Evolutionary conservation across 2,888 invertebrate genomes (phyloP).

Genomic region (Blera fallax): DNA sequence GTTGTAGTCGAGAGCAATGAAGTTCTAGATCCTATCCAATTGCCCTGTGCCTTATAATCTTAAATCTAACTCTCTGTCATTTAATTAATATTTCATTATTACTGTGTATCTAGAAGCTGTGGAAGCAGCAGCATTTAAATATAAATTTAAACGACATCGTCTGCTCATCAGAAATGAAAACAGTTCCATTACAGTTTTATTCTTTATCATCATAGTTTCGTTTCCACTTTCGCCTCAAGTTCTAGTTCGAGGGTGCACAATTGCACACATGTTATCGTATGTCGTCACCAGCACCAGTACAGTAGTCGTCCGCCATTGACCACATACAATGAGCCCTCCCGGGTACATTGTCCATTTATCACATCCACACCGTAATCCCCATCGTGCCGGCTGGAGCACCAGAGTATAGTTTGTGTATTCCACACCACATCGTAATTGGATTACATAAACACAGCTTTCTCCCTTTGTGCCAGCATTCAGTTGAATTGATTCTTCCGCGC

Average conservation of each 20-base stretch:
- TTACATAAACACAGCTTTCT: conserved; percentile 46
- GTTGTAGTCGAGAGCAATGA: too few relatives aligned
- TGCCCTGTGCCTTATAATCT: too few relatives aligned
- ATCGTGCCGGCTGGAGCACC: neutral
- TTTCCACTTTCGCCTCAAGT: conserved; percentile 16
- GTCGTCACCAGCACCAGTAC: neutral
- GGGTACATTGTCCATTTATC: conserved; percentile 33
- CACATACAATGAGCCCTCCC: conserved; percentile 5
- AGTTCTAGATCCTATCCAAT: too few relatives aligned
- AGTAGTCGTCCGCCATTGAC: conserved; percentile 5
- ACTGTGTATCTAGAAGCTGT: neutral
- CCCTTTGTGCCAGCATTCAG: conserved; percentile 9
- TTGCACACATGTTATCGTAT: neutral
- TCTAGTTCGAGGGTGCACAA: conserved; percentile 41
- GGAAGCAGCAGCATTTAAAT: neutral
- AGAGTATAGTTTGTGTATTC: conserved; percentile 23
- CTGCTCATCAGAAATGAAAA: neutral
- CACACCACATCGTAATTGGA: conserved; percentile 44
- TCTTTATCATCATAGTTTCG: conserved; percentile 3
- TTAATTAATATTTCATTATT: neutral
- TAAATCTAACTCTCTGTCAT: too few relatives aligned
- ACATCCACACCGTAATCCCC: conserved; percentile 7
- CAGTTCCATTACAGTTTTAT: neutral
- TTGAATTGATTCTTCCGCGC: conserved; percentile 35
- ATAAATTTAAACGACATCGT: neutral